Evolutionary conservation across 2,797 vertebrate genomes (phyloP).

Genomic region (Australoheros facetus): DNA sequence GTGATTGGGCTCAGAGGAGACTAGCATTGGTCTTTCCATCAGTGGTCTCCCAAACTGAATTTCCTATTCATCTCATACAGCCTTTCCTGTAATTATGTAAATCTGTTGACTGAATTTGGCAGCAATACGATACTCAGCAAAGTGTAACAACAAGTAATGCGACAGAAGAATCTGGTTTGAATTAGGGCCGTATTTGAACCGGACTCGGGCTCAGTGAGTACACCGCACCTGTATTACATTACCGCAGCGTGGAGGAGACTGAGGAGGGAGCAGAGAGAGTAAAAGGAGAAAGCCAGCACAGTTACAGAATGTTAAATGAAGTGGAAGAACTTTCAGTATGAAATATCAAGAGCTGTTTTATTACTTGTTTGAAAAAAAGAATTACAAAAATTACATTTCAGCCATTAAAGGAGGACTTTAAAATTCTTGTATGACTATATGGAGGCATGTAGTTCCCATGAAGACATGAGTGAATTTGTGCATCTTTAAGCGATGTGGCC

Average conservation of each 20-base stretch:
- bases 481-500: constrained; percentile 32
- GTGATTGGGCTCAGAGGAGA: constrained; percentile 66
- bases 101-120: constrained; percentile 80
- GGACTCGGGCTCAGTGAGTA: constrained; percentile 27
- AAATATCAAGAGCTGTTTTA: constrained; percentile 62
- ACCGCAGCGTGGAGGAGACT: constrained; percentile 56
- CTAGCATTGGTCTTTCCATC: constrained; percentile 65
- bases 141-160: constrained; percentile 75
- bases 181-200: constrained; percentile 68
- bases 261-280: constrained; percentile 24
- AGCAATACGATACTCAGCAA: constrained; percentile 76
- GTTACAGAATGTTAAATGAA: constrained; percentile 64
- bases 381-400: constrained; percentile 51
- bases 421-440: not conserved
- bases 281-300: constrained; percentile 27
- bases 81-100: constrained; percentile 81
- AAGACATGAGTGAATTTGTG: constrained; percentile 28
- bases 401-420: constrained; percentile 28
- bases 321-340: constrained; percentile 51
- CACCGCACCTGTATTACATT: constrained; percentile 80
- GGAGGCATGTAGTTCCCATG: constrained; percentile 22
- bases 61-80: constrained; percentile 77
- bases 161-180: constrained; percentile 73
- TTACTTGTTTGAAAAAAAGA: constrained; percentile 62
- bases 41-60: constrained; percentile 78